Evolutionary conservation across 2,888 invertebrate species (phyloP).

Genomic region (Brachyptera risi): DNA sequence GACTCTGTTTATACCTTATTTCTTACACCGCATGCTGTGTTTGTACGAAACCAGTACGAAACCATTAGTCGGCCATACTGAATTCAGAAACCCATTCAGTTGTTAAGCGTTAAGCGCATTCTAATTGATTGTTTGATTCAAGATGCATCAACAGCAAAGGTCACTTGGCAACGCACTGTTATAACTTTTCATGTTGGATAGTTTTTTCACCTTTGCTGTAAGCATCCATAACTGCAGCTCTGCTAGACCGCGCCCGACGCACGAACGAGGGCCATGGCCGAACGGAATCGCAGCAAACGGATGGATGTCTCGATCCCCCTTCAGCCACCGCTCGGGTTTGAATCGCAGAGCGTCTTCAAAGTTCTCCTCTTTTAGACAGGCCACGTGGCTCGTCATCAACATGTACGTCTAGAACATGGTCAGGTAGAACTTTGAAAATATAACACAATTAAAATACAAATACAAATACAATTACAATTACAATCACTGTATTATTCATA

Average conservation of each 20-base stretch:
- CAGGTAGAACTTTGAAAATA: not conserved
- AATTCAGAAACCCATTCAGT: no score
- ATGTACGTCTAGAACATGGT: slow-evolving; percentile 52
- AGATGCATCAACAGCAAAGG: no score
- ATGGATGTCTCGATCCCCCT: slow-evolving; percentile 46
- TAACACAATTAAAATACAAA: no score
- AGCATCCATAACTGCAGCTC: slow-evolving; percentile 56
- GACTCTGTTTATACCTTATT: no score
- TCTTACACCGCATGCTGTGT: no score
- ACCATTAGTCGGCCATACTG: no score
- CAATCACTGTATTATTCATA: no score
- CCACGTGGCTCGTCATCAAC: slow-evolving; percentile 60
- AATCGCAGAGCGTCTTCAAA: slow-evolving; percentile 60
- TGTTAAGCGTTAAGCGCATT: no score
- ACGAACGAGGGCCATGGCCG: slow-evolving; percentile 59
- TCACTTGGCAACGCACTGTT: no score
- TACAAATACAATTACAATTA: no score
- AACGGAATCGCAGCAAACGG: slow-evolving; percentile 60
- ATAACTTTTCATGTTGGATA: not conserved
- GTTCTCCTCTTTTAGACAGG: slow-evolving; percentile 58
- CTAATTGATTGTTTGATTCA: no score
- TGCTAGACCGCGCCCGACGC: slow-evolving; percentile 58
- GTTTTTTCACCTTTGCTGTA: slow-evolving; percentile 54
- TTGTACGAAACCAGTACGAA: no score
- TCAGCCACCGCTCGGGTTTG: slow-evolving; percentile 60